Evolutionary conservation across 30 jellyfish, hydroid and myxozoan genomes (phyloP).

Genomic region (Nemopilema nomurai): DNA sequence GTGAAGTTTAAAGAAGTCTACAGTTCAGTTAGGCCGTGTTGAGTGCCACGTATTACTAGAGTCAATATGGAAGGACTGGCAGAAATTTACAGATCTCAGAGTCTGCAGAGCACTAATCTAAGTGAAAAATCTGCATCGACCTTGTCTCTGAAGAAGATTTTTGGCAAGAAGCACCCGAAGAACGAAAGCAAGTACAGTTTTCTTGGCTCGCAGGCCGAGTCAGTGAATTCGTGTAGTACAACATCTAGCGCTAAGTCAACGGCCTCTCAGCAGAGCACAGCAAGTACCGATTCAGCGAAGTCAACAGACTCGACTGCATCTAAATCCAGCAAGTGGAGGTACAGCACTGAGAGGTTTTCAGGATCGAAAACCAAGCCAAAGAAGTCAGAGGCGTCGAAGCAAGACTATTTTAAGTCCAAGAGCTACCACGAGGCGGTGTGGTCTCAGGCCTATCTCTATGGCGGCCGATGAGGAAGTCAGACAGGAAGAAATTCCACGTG

Average conservation of each 20-base stretch:
- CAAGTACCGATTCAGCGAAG: slow-evolving; percentile 14
- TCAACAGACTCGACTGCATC: slow-evolving; percentile 34
- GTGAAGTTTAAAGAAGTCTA: neutral
- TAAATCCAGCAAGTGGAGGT: slow-evolving; percentile 53
- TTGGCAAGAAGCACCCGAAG: slow-evolving; percentile 41
- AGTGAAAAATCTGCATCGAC: slow-evolving; percentile 55
- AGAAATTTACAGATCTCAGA: slow-evolving; percentile 58
- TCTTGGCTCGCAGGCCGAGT: slow-evolving; percentile 53
- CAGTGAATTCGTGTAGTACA: slow-evolving; percentile 52
- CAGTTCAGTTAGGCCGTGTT: neutral
- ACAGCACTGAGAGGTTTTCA: slow-evolving; percentile 47
- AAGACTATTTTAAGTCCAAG: slow-evolving; percentile 23
- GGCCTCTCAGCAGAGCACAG: slow-evolving; percentile 19
- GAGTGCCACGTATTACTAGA: slow-evolving; percentile 13
- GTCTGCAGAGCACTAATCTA: slow-evolving; percentile 42
- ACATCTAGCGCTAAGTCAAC: slow-evolving; percentile 14
- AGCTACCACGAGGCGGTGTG: slow-evolving; percentile 22
- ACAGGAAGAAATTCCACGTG: neutral
- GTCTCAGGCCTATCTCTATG: slow-evolving; percentile 63
- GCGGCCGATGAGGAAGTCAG: slow-evolving; percentile 41
- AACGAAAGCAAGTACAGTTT: slow-evolving; percentile 17
- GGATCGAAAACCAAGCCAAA: slow-evolving; percentile 42
- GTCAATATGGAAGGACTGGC: slow-evolving; percentile 59
- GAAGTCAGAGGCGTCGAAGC: slow-evolving; percentile 19
- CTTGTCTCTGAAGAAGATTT: slow-evolving; percentile 49